These are phyloP conservation scores for Idaea straminata DNA, from an alignment of 2,888 invertebrate species.

Conservation along the genomic window DNA sequence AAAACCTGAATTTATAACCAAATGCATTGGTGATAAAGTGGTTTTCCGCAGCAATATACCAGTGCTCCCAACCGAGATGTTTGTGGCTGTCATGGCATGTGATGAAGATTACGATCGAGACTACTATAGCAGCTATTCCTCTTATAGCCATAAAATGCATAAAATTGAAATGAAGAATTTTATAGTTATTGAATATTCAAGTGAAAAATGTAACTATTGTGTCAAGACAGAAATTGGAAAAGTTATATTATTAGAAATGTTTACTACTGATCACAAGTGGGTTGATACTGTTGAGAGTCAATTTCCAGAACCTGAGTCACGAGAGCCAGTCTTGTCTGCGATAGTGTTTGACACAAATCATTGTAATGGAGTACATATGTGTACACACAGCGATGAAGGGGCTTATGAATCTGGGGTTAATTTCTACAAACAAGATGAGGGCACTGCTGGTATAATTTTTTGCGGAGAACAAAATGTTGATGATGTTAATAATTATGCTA, in stretches of 20 bases:
- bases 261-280: not conserved
- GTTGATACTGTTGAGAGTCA: not conserved
- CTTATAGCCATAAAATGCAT: not conserved
- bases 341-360: not conserved
- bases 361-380: not conserved
- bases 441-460: not conserved
- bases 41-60: not conserved
- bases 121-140: not conserved
- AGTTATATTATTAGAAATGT: not conserved
- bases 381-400: not conserved
- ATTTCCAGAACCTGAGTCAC: not conserved
- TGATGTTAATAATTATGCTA: not conserved
- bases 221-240: not conserved
- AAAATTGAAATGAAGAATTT: not conserved
- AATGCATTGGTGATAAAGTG: not conserved
- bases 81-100: not conserved
- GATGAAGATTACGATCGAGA: not conserved
- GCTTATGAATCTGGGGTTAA: not conserved
- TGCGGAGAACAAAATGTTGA: not conserved
- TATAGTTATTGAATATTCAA: not conserved
- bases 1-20: not conserved
- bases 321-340: not conserved
- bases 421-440: not conserved
- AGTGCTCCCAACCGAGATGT: not conserved
- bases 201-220: not conserved